Evolutionary conservation across 2,113 vertebrate species (phyloP), one percentile per base, ranked within the genome.

Genomic region (Cyanoliseus patagonus): DNA sequence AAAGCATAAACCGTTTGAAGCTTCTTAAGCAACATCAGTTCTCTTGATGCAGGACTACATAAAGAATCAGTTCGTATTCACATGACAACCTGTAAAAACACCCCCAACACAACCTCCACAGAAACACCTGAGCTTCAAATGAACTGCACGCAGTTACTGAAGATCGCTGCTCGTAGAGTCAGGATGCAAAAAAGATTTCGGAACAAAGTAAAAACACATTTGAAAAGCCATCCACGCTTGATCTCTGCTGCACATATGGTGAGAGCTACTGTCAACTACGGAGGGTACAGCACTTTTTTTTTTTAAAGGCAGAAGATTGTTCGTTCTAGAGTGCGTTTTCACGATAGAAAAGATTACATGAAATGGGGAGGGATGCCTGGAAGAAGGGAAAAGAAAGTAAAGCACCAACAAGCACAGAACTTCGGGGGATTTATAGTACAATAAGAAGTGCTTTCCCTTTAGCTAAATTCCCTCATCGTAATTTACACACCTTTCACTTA

Each of bases 151-250:
- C 9, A 69, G 72, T 69, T 75, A 61, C 82, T 68, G 91, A 68
- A 35, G 79, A 67, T 85, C 14, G 2, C 88, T 70, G 81, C 49
- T 83, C 22, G 92, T 63, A 87, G 85, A 95, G 69, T 51, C 70
- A 31, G 80, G 86, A 86, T 2, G 20, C 75, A 82, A 81, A 70
- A 94, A 94, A 94, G 47, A 24, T 68, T 94, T 94, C 73, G 83
- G 70, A 97, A 93, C 75, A 95, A 95, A 97, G 69, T 84, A 87
- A 97, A 97, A 97, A 72, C 88, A 96, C 86, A 25, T 96, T 96
- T 93, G 92, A 97, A 95, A 95, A 96, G 49, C 67, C 73, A 66
- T 39, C 59, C 84, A 63, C 59, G 57, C 66, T 64, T 84, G 92
- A 94, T 96, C 86, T 79, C 85, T 66, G 52, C 73, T 75, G 86